Conservation (phyloP, 2,113 vertebrate genomes). For the Gila orcuttii region DNA sequence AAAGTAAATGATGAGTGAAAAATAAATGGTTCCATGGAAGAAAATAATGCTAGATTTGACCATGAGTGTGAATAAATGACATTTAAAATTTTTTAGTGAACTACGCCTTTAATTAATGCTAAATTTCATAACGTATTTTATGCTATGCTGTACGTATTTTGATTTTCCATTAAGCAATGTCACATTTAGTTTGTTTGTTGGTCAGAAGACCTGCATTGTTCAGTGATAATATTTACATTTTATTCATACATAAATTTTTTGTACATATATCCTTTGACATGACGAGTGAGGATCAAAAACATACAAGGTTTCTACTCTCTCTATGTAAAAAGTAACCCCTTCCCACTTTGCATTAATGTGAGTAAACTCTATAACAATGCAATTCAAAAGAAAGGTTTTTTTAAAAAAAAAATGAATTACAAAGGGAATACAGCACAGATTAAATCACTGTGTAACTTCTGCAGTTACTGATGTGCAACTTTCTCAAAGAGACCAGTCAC, state of each 20-base stretch:
- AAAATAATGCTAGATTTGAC: too few relatives aligned
- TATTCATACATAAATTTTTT: constrained; percentile 1
- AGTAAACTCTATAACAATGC: background rate
- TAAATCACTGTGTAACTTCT: background rate
- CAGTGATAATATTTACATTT: constrained; percentile 12
- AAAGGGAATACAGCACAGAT: background rate
- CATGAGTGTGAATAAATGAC: too few relatives aligned
- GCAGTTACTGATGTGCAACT: background rate
- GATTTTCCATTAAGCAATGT: too few relatives aligned
- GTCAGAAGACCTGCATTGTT: background rate
- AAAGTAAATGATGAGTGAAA: too few relatives aligned
- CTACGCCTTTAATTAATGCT: too few relatives aligned
- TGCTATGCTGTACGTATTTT: too few relatives aligned
- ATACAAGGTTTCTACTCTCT: background rate
- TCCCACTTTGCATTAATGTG: background rate
- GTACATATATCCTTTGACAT: background rate
- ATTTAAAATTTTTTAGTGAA: too few relatives aligned
- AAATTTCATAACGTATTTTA: too few relatives aligned
- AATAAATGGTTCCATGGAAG: too few relatives aligned
- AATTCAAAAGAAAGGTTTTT: background rate
- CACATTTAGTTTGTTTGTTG: too few relatives aligned
- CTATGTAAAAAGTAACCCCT: background rate
- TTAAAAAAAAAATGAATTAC: background rate
- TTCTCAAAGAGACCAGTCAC: background rate
- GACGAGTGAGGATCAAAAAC: background rate